Conservation (phyloP, 2,888 invertebrate species). For the Trypoxylon attenuatum region DNA sequence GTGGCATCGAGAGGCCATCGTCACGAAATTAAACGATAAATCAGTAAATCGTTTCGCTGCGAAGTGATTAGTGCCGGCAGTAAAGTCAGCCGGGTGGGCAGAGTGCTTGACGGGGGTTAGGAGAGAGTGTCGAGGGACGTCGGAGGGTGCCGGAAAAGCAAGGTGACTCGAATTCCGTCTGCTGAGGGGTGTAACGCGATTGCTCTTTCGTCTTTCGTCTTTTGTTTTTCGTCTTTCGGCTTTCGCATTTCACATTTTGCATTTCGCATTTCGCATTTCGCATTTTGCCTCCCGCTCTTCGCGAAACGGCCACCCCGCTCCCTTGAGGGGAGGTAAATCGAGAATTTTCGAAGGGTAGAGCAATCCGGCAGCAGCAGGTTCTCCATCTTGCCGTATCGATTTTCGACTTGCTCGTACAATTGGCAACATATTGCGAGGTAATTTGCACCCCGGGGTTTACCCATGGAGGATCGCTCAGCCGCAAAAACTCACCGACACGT, state of each 20-base stretch:
- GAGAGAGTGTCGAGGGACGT: constrained; percentile 19
- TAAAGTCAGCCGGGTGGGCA: constrained; percentile 34
- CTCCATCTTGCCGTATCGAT: constrained; percentile 50
- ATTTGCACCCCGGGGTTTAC: constrained; percentile 58
- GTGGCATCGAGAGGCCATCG: constrained; percentile 46
- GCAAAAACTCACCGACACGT: constrained; percentile 65
- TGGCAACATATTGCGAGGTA: constrained; percentile 69
- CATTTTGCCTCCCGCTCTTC: not conserved
- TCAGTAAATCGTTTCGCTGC: constrained; percentile 55
- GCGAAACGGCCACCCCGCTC: not conserved
- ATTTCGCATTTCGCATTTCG: not conserved
- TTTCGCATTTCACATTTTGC: not conserved
- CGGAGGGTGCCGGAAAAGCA: constrained; percentile 19
- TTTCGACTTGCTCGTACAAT: constrained; percentile 61
- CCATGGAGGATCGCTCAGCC: constrained; percentile 61
- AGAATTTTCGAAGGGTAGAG: constrained; percentile 24
- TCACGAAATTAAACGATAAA: constrained; percentile 57
- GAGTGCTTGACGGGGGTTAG: constrained; percentile 8
- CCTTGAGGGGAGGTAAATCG: constrained; percentile 9
- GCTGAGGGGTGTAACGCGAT: constrained; percentile 12
- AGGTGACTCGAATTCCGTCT: constrained; percentile 27
- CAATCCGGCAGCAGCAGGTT: constrained; percentile 10
- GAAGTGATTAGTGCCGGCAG: constrained; percentile 55
- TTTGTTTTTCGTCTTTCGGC: too few relatives aligned
- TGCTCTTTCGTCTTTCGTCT: constrained; percentile 11